Base-by-base conservation (phyloP, 2,888 invertebrate species). In the Parthenolecanium corni region DNA sequence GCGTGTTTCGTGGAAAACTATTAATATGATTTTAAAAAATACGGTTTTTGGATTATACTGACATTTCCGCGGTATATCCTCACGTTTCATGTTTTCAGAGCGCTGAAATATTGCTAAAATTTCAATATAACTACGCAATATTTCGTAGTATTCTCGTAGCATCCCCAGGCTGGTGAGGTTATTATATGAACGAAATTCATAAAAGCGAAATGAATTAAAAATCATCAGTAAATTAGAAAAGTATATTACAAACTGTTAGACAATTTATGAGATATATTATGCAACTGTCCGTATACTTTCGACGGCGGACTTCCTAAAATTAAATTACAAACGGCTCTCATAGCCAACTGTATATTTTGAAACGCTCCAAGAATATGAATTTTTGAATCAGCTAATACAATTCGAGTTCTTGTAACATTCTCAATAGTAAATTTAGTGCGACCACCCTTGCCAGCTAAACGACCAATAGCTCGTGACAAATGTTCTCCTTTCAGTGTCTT, bases 381-480 rank as follows among this genome's bases (percentile, higher is more conserved):
- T 79, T 93, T 95, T 21, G 87, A 85, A 72, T 97, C 96, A 20
- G 97, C 97, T 66, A 99, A 77, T 23, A 99, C 92, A 71, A 99
- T 95, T 73, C 98, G 83, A 0, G 97, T 97, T 77, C 95, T 96
- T 0, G 97, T 98, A 0, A 90, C 92, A 75, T 99, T 99, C 77
- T 99, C 98, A 70, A 99, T 97, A 0, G 96, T 95, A 72, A 89
- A 95, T 74, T 96, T 97, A 1, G 96, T 99, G 66, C 92, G 81
- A 23, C 96, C 96, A 21, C 92, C 91, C 77, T 97, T 96, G 1
- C 98, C 98, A 1, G 98, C 98, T 42, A 99, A 77, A 64, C 98
- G 80, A n/a, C 95, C 98, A 68, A 99, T 89, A 0, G 97, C 97
- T 71, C 98, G 79, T 18, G 93, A 87, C 69, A 94, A 79, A 73